These are phyloP conservation scores for Cremastobaeus sp. DNA, from an alignment of 2,888 invertebrate genomes.

Conservation along the genomic window DNA sequence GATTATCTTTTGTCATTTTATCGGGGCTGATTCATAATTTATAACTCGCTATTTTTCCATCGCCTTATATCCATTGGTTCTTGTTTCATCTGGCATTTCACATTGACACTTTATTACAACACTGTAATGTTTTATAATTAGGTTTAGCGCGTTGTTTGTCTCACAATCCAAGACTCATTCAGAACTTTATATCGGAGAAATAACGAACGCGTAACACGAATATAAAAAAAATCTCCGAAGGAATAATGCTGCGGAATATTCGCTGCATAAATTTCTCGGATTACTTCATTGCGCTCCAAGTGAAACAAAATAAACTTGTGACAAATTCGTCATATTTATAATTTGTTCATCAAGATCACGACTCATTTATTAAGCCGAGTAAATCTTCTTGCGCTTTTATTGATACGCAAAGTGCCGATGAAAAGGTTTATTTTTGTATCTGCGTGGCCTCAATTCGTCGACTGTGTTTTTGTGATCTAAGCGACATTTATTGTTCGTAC, in stretches of 20 bases:
- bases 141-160: conserved; percentile 27
- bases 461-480: conserved; percentile 30
- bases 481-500: conserved; percentile 40
- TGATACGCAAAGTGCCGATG: conserved; percentile 3
- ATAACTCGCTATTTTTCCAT: conserved; percentile 16
- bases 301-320: no score
- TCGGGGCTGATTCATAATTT: conserved; percentile 39
- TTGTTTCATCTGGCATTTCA: conserved; percentile 20
- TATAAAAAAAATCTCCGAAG: no score
- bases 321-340: no score
- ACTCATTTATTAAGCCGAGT: conserved; percentile 23
- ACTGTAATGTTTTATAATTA: conserved; percentile 45
- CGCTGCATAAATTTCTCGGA: no score
- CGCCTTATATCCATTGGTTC: conserved; percentile 6
- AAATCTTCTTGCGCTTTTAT: conserved; percentile 20
- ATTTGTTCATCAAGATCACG: conserved; percentile 33
- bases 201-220: conserved; percentile 12
- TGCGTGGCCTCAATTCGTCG: conserved; percentile 7
- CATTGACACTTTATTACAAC: conserved; percentile 48
- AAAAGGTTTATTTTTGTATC: conserved; percentile 6
- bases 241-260: no score
- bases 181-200: conserved; percentile 16
- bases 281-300: no score
- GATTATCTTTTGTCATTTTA: conserved; percentile 34
- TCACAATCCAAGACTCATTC: conserved; percentile 18